A percentile compares a stretch with the other conserved stretches of the same genome.
Conservation (phyloP, 1,140 invertebrate genomes). For the Cyphomyrmex costatus region DNA sequence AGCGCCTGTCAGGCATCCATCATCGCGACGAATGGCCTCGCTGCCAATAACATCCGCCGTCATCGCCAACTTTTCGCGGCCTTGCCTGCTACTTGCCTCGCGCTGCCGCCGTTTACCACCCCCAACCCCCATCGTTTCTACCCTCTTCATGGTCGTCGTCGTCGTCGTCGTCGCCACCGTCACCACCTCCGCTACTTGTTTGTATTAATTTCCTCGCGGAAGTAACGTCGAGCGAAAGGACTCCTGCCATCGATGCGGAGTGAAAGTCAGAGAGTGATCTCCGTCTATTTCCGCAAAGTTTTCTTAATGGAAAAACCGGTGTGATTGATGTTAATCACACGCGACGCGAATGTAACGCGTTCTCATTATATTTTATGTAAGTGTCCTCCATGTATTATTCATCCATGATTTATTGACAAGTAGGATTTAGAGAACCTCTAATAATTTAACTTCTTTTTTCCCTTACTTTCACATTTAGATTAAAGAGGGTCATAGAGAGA, state of each 20-base stretch:
- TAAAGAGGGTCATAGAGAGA: not conserved
- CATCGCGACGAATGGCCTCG: conserved; percentile 84
- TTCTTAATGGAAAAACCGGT: conserved; percentile 46
- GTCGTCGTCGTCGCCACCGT: not conserved
- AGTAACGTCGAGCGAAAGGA: conserved; percentile 36
- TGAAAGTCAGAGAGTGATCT: conserved; percentile 37
- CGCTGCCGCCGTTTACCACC: conserved; percentile 9
- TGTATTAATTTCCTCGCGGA: conserved; percentile 61
- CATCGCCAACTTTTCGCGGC: conserved; percentile 83
- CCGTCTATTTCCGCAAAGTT: conserved; percentile 26
- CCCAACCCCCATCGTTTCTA: not conserved
- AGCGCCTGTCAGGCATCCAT: conserved; percentile 86
- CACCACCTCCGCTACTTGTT: conserved; percentile 50
- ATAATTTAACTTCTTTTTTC: not conserved
- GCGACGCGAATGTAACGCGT: conserved; percentile 43
- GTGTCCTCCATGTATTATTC: not conserved
- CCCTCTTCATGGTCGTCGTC: conserved; percentile 34
- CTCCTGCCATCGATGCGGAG: conserved; percentile 26
- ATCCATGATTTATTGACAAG: not conserved
- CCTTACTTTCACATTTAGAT: not conserved
- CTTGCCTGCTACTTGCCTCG: conserved; percentile 69
- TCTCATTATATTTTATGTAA: not conserved
- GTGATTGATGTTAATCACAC: conserved; percentile 43
- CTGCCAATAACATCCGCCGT: conserved; percentile 85
- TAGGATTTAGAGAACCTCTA: not conserved